Base-by-base conservation (phyloP, 1,140 invertebrate genomes). In the Zaprionus nigranus region DNA sequence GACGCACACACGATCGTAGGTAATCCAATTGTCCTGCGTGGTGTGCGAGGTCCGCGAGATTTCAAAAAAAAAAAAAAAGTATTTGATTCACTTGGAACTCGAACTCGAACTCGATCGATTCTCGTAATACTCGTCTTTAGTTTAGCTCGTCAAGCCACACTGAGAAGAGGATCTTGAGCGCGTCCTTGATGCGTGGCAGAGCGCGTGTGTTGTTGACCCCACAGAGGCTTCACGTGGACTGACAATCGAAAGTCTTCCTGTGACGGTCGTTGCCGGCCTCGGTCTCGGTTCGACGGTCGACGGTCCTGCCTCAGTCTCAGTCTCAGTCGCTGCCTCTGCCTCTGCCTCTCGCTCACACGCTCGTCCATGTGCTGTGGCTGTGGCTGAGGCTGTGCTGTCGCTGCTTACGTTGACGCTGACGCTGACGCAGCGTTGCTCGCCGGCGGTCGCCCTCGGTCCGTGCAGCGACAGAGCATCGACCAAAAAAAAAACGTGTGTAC, bases 151-250 rank as follows among this genome's bases (percentile, higher is more conserved):
- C 65, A 75, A 56, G 71, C 49, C 71, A 38, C 62, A 70, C 64
- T 34, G 30, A 34, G 30, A 34, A 58, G 70, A 79, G 59, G 78
- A 74, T 75, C 70, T 72, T 49, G 54, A 74, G 67, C 67, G 75
- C 74, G 72, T 80, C 75, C 70, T 72, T 51, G 36, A 53, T 69
- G n/a, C 43, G 34, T 54, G 79, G 79, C 79, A 75, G 79, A 86
- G 83, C 83, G 83, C 69, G 85, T 90, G 76, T 90, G 85, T 90
- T 92, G 91, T 92, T 92, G 91, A 92, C 91, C 91, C 91, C 91
- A 87, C 91, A 92, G 85, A 90, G 91, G 86, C 85, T 92, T 87
- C 82, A 87, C 85, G 91, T 92, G 91, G 88, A 92, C 91, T 92
- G 91, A 92, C 82, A 87, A 76, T 75, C 78, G 66, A 78, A 79